Evolutionary conservation across 2,888 invertebrate species (phyloP).

Genomic region (Cotesia congregata): DNA sequence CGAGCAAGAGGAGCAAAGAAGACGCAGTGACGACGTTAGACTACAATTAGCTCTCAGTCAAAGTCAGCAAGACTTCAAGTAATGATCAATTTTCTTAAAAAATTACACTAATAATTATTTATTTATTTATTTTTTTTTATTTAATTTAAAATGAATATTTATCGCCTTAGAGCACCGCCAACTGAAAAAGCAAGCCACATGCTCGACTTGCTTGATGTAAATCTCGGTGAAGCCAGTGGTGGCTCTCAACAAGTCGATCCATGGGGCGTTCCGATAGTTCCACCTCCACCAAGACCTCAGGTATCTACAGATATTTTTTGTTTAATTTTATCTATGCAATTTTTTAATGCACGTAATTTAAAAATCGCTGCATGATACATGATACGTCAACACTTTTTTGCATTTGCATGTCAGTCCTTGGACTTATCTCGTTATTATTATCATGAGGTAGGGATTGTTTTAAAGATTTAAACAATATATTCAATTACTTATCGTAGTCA

Average conservation of each 20-base stretch:
- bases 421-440: slow-evolving; percentile 61
- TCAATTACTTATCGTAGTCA: no score
- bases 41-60: slow-evolving; percentile 95
- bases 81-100: slow-evolving; percentile 30
- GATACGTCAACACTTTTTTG: slow-evolving; percentile 39
- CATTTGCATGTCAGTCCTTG: slow-evolving; percentile 59
- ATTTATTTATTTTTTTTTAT: slow-evolving; percentile 6
- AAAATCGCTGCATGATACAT: slow-evolving; percentile 52
- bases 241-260: slow-evolving; percentile 75
- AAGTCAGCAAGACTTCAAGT: slow-evolving; percentile 94
- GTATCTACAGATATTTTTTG: slow-evolving; percentile 60
- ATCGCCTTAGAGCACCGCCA: slow-evolving; percentile 60
- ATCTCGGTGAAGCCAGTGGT: slow-evolving; percentile 77
- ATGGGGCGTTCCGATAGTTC: slow-evolving; percentile 78
- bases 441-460: slow-evolving; percentile 51
- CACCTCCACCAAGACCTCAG: slow-evolving; percentile 74
- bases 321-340: slow-evolving; percentile 10
- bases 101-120: neutral
- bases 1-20: slow-evolving; percentile 93
- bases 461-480: slow-evolving; percentile 10
- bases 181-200: slow-evolving; percentile 78
- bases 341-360: neutral
- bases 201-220: slow-evolving; percentile 87
- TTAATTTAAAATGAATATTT: slow-evolving; percentile 1
- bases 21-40: slow-evolving; percentile 95